These are phyloP conservation scores for Zosterops pallidus DNA, from an alignment of 2,113 vertebrate species.

Conservation along the genomic window DNA sequence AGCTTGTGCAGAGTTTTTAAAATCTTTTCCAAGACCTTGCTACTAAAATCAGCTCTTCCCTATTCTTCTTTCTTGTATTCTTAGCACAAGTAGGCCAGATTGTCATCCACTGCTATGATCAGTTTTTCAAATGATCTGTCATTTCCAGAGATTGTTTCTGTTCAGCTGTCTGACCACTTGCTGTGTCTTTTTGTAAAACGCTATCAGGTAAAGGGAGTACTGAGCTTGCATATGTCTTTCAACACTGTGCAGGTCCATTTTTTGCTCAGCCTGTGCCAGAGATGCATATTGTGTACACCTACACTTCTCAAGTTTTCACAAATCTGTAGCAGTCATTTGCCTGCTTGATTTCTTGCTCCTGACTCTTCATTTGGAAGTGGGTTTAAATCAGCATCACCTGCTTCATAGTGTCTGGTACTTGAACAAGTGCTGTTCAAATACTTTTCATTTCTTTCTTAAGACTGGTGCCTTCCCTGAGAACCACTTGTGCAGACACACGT, in stretches of 20 bases:
- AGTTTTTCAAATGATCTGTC: neutral
- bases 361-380: neutral
- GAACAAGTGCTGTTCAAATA: neutral
- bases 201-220: neutral
- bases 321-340: neutral
- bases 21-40: neutral
- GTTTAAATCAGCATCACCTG: neutral
- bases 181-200: neutral
- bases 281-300: neutral
- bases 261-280: neutral
- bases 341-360: neutral
- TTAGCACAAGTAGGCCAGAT: neutral
- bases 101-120: neutral
- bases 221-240: neutral
- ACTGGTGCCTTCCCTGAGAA: neutral
- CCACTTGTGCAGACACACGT: neutral
- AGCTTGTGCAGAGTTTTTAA: neutral
- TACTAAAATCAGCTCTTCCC: neutral
- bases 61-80: neutral
- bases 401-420: neutral
- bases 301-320: neutral
- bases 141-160: neutral
- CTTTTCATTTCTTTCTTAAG: neutral
- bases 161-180: neutral
- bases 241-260: neutral